Evolutionary conservation across 2,888 invertebrate genomes (phyloP).

Genomic region (Troides aeacus): DNA sequence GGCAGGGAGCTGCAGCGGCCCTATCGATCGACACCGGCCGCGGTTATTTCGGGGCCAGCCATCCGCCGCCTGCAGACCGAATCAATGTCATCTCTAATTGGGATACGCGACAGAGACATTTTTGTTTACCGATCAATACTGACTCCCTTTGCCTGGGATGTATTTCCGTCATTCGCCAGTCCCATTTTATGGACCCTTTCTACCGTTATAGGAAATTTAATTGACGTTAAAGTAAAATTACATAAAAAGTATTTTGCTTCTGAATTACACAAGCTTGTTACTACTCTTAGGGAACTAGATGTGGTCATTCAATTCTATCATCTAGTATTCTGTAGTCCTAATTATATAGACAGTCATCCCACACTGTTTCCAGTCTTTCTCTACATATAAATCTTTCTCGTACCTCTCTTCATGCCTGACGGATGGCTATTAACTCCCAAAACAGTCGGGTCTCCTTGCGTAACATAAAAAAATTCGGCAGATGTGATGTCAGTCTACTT

Average conservation of each 20-base stretch:
- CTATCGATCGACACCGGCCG: conserved; percentile 46
- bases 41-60: conserved; percentile 57
- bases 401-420: no score
- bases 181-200: conserved; percentile 5
- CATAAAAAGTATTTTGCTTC: background rate
- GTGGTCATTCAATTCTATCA: no score
- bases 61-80: conserved; percentile 57
- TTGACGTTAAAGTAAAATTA: background rate
- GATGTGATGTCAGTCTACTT: no score
- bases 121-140: conserved; percentile 55
- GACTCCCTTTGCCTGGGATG: background rate
- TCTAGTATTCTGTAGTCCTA: no score
- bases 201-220: background rate
- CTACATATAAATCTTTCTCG: no score
- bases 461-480: no score
- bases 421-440: no score
- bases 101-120: conserved; percentile 57
- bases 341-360: no score
- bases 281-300: no score
- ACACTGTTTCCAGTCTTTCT: no score
- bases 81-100: conserved; percentile 72
- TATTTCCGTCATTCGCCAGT: background rate
- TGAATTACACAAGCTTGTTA: no score
- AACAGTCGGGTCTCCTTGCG: no score
- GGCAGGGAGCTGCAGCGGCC: conserved; percentile 23